Base-by-base conservation (phyloP, 2,888 invertebrate genomes). In the Desoria tigrina region DNA sequence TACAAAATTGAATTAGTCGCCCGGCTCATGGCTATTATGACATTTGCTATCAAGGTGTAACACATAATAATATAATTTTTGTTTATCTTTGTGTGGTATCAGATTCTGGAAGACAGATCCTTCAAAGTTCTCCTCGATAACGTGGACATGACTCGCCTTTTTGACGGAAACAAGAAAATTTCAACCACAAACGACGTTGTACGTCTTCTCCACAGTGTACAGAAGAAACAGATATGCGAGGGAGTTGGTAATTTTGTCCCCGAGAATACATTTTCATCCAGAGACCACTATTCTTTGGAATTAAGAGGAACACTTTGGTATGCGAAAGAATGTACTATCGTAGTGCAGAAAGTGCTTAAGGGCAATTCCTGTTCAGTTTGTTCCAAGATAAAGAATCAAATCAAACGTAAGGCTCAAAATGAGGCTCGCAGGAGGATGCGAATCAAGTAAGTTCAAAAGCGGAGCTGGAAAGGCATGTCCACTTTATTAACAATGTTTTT, bases 281-380 rank as follows among this genome's bases (percentile, higher is more conserved):
- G 32, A 24, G 42, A 18, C 9, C 6, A 57, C 6, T 57, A 32
- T 23, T 42, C 2, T n/a, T 7, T 57, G 3, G 32, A 39, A 37
- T 42, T 21, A 7, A 39, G 56, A 32, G 56, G 56, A 57, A 39
- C 28, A 18, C 26, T 39, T 18, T 57, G 56, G 56, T 57, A 57
- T 21, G 6, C 56, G 6, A 39, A 39, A 37, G 56, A 57, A 2
- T 57, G 56, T 24, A 21, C 42, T 6, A 37, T 42, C 11, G 24
- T 57, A 23, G 56, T 57, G 2, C 28, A 28, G 21, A 57, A 57
- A 42, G 37, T 37, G 6, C 39, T 57, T 39, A 57, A 39, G 56
- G 56, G 56, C 2, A 57, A 57, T n/a, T 57, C 42, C 21, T 57
- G 56, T 42, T 23, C 28, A 6, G 18, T 18, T 4, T 57, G 56